A percentile compares a stretch with the other conserved stretches of the same genome.
phyloP scores from a whole-genome alignment of 2,113 vertebrate genomes.

The Alosa alosa region DNA sequence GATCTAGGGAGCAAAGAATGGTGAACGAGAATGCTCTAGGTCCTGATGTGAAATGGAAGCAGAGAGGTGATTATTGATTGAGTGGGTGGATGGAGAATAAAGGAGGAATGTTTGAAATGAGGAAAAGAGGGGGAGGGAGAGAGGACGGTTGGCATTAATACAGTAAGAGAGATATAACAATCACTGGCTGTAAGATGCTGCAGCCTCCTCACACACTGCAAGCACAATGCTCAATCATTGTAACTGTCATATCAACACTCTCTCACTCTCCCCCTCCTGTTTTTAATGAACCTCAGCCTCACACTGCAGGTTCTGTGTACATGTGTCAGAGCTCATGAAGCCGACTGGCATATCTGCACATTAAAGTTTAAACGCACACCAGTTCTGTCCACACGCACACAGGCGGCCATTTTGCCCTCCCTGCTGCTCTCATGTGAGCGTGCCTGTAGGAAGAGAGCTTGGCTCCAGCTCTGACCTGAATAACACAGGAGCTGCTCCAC shows the following conservation, averaged over 20 bases:
- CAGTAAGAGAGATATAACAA: not conserved
- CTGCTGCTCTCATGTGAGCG: conserved; percentile 3
- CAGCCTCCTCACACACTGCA: conserved; percentile 7
- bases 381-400: not conserved
- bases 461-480: conserved; percentile 12
- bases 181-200: not conserved
- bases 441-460: not conserved
- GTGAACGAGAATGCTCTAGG: not conserved
- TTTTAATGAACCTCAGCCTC: conserved; percentile 4
- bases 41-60: not conserved
- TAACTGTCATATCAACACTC: not conserved
- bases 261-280: not conserved
- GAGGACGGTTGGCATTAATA: not conserved
- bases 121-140: not conserved
- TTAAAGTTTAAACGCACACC: conserved; percentile 6
- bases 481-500: not conserved
- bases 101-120: not conserved
- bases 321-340: not conserved
- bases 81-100: not conserved
- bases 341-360: conserved; percentile 9
- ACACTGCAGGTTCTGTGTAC: not conserved
- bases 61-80: conserved; percentile 35
- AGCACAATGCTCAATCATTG: not conserved
- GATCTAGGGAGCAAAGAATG: not conserved
- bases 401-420: conserved; percentile 2